Percentiles rank a stretch among this genome's conserved stretches.
These are phyloP conservation scores for Bettongia penicillata DNA, from an alignment of 2,113 vertebrate species.

Conservation along the genomic window DNA sequence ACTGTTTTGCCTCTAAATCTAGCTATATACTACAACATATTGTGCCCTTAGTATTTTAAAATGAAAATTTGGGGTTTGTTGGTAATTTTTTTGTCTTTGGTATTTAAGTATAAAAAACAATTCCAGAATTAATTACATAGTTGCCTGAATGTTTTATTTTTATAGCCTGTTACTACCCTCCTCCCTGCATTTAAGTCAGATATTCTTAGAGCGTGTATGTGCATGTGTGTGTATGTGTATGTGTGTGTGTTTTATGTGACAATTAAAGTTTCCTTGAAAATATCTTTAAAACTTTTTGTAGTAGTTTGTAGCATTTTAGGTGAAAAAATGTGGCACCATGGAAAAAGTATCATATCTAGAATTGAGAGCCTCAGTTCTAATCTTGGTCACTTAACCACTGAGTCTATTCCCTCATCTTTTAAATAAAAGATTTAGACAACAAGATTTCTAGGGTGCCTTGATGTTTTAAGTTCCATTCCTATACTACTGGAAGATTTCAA, in stretches of 20 bases:
- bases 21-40: not conserved
- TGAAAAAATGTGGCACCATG: not conserved
- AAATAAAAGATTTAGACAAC: not conserved
- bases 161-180: not conserved
- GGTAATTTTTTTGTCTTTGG: not conserved
- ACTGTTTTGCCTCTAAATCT: not conserved
- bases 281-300: not conserved
- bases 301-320: not conserved
- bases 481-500: not conserved
- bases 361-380: not conserved
- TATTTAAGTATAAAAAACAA: not conserved
- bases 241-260: not conserved
- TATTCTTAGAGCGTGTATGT: not conserved
- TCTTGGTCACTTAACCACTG: not conserved
- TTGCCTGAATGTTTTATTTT: not conserved
- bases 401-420: not conserved
- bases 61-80: not conserved
- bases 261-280: not conserved
- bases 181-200: not conserved
- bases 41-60: not conserved
- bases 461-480: not conserved
- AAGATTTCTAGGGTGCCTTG: not conserved
- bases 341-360: not conserved
- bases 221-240: not conserved
- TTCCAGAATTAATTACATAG: not conserved